Base-by-base conservation (phyloP, 2,888 invertebrate genomes). In the Cacoxenus indagator region DNA sequence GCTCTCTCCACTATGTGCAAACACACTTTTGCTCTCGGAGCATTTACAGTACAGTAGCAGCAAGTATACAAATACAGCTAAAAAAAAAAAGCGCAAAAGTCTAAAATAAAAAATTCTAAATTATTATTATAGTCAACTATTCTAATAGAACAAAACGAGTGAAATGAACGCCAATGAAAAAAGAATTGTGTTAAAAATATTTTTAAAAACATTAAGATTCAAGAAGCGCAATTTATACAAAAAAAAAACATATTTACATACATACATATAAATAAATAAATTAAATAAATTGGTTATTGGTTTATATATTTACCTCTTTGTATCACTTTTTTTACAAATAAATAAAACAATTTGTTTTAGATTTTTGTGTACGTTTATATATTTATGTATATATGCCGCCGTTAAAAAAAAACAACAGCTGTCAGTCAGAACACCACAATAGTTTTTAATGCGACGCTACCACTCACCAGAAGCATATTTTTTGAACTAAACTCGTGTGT, bases 371-470 rank as follows among this genome's bases (percentile, higher is more conserved):
- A 24, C 27, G 19, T 51, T 29, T 61, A 67, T 45, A 67, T 67
- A 66, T 24, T 46, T 17, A 62, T 62, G 62, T 55, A 46, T 19
- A 26, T 64, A 55, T 26, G 19, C 43, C 61, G 74, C 71, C 65
- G 71, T 74, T 70, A 73, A 73, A 51, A 73, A 73, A 73, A 73
- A 73, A 72, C 72, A 72, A 57, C 74, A 69, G 70, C 73, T 67
- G 66, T 69, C 70, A 62, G 2, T 37, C n/a, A n/a, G 2, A 37
- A 37, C 3, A 24, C 1, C 54, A 24, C 6, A 22, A 54, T 17
- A 29, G 27, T n/a, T 48, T 51, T 51, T 17, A 51, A 11, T 57
- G 3, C 37, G 29, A 29, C 29, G 54, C 17, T 29, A 17, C 17
- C 17, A 14, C 57, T n/a, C 29, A 26, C n/a, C 24, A 65, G 57